Evolutionary conservation across 2,888 invertebrate species (phyloP).

Genomic region (Cabera pusaria): DNA sequence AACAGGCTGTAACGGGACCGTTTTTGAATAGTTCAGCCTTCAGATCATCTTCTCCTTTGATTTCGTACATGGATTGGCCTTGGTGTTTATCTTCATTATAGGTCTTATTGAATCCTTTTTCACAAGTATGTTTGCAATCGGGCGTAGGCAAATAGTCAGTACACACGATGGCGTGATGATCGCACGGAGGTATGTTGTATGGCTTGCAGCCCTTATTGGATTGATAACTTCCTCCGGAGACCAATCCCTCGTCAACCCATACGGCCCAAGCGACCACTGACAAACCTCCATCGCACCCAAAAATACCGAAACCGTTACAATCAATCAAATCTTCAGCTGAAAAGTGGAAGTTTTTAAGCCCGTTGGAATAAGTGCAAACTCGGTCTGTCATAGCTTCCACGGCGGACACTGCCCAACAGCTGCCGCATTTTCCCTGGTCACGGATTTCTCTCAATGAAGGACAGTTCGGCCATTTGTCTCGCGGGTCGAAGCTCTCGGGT

Average conservation of each 20-base stretch:
- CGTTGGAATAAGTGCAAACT: constrained; percentile 88
- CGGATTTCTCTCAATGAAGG: constrained; percentile 88
- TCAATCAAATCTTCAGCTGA: constrained; percentile 69
- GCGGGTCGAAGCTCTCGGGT: constrained; percentile 90
- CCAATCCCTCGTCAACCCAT: constrained; percentile 77
- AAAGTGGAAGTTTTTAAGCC: constrained; percentile 82
- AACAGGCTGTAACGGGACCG: too few relatives aligned
- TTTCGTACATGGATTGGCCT: too few relatives aligned
- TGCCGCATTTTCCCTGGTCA: constrained; percentile 92
- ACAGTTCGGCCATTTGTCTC: constrained; percentile 90
- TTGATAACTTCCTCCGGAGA: constrained; percentile 85
- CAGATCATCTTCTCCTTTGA: too few relatives aligned
- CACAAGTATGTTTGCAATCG: too few relatives aligned
- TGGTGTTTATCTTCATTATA: too few relatives aligned
- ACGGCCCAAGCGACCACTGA: neutral
- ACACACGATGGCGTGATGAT: constrained; percentile 2
- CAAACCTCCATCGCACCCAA: constrained; percentile 9
- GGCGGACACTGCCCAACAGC: constrained; percentile 93
- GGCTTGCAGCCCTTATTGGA: constrained; percentile 86
- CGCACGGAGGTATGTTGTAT: constrained; percentile 85
- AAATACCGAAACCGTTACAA: neutral
- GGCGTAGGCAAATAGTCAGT: neutral
- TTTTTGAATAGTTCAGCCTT: too few relatives aligned
- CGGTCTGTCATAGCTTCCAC: constrained; percentile 92
- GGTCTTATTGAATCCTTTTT: too few relatives aligned